These are phyloP conservation scores for Plemyria rubiginata DNA, from an alignment of 2,888 invertebrate species.

Conservation along the genomic window DNA sequence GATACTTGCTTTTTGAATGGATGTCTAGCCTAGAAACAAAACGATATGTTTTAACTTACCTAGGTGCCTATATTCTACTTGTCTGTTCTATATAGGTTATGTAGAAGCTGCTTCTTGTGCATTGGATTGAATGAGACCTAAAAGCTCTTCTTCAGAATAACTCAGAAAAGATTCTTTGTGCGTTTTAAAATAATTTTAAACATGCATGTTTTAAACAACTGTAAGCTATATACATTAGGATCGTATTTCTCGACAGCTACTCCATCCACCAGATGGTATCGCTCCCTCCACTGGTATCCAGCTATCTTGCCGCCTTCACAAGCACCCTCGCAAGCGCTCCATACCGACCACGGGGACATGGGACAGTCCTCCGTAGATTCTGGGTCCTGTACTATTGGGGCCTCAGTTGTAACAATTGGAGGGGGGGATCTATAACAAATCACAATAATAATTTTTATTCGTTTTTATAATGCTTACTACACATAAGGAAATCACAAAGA, in stretches of 20 bases:
- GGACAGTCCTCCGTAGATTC: conserved; percentile 67
- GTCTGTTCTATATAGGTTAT: too few relatives aligned
- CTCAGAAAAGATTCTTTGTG: too few relatives aligned
- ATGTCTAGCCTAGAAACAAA: conserved; percentile 52
- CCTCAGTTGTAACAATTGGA: conserved; percentile 50
- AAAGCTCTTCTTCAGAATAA: too few relatives aligned
- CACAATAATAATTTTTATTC: not conserved
- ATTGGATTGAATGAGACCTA: too few relatives aligned
- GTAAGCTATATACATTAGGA: conserved; percentile 57
- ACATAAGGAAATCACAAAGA: too few relatives aligned
- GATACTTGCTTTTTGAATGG: conserved; percentile 63
- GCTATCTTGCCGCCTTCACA: conserved; percentile 59
- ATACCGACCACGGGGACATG: conserved; percentile 67
- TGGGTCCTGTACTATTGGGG: conserved; percentile 58
- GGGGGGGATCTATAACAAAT: conserved; percentile 10
- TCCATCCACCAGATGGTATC: conserved; percentile 73
- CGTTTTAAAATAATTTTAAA: too few relatives aligned
- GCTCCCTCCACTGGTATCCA: conserved; percentile 68
- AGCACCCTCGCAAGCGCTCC: conserved; percentile 71
- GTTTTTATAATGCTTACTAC: too few relatives aligned
- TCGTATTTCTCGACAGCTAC: conserved; percentile 73
- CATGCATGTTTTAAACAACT: not conserved
- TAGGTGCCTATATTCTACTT: too few relatives aligned
- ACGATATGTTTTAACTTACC: not conserved
- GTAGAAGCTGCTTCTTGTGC: too few relatives aligned